Evolutionary conservation across 2,888 invertebrate genomes (phyloP), one percentile per base, ranked within the genome.

Genomic region (Eulithis testata): DNA sequence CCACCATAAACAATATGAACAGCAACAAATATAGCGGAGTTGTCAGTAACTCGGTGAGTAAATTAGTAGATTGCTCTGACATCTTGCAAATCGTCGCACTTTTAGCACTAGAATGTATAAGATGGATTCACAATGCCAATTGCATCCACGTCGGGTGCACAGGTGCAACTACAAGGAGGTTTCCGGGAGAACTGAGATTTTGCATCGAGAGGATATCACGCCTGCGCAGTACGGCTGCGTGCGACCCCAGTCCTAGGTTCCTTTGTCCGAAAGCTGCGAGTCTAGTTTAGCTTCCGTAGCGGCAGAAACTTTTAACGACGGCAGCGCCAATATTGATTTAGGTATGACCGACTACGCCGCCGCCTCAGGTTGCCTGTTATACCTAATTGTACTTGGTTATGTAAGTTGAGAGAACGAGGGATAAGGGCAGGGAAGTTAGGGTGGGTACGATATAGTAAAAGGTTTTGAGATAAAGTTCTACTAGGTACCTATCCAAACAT

Each of bases 321-420:
- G 47, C 58, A 63, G 57, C 68, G 63, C 57, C 63, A 65, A 53
- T 67, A 69, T 69, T 69, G 62, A 63, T 69, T 63, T 68, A n/a
- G n/a, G n/a, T n/a, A 68, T 63, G 54, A 40, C 54, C 54, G 43
- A 14, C 21, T 7, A 11, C 27, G 9, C 27, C 27, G 9, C 40
- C n/a, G 8, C 7, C 12, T 6, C 37, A 40, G 40, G 37, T 36
- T 56, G 31, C 44, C 49, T 57, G 47, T 61, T 61, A 54, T 53
- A 45, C 21, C 1, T 21, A 21, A 21, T 12, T 12, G n/a, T 45
- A 45, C n/a, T n/a, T 45, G 2, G 40, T 40, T 40, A 51, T 51
- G 47, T 14, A 66, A 60, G 37, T 36, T 9, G 52, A 56, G 43
- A 31, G 36, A 37, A 37, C 37, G 43, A 12, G n/a, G 21, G 44